Evolutionary conservation across 2,888 invertebrate species (phyloP).

Genomic region (Chrysotoxum bicinctum): DNA sequence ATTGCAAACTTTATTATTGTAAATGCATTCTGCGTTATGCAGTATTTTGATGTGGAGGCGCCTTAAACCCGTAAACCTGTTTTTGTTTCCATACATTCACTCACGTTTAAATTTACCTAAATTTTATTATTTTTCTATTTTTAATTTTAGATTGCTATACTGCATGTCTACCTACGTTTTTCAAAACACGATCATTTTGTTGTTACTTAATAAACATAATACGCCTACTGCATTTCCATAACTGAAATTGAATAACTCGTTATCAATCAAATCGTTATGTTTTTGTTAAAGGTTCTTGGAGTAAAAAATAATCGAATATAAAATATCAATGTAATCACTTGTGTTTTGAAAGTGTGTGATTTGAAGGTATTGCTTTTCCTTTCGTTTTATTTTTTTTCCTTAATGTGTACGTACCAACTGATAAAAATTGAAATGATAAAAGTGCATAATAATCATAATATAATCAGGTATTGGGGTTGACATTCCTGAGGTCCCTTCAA

Average conservation of each 20-base stretch:
- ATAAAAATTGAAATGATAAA: not conserved
- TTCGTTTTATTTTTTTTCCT: not conserved
- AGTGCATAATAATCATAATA: not conserved
- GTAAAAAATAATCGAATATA: not conserved
- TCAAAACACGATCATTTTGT: not conserved
- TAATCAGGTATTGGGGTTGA: not conserved
- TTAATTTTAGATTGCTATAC: not conserved
- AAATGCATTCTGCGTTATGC: not conserved
- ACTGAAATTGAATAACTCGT: slow-evolving; percentile 12
- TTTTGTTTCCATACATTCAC: slow-evolving; percentile 35
- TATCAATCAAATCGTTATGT: slow-evolving; percentile 9
- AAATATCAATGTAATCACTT: not conserved
- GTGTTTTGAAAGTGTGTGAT: not conserved
- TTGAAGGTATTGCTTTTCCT: not conserved
- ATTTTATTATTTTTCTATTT: slow-evolving; percentile 16
- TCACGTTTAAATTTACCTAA: slow-evolving; percentile 21
- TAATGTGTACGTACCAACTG: not conserved
- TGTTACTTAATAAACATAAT: slow-evolving; percentile 5
- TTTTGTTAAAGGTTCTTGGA: not conserved
- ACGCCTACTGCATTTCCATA: slow-evolving; percentile 27
- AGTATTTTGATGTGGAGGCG: slow-evolving; percentile 29
- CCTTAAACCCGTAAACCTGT: slow-evolving; percentile 48
- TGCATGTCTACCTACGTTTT: not conserved
- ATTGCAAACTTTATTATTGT: not conserved
- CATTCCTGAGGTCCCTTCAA: not conserved